phyloP scores from a whole-genome alignment of 2,113 vertebrate species.

The Aix galericulata region DNA sequence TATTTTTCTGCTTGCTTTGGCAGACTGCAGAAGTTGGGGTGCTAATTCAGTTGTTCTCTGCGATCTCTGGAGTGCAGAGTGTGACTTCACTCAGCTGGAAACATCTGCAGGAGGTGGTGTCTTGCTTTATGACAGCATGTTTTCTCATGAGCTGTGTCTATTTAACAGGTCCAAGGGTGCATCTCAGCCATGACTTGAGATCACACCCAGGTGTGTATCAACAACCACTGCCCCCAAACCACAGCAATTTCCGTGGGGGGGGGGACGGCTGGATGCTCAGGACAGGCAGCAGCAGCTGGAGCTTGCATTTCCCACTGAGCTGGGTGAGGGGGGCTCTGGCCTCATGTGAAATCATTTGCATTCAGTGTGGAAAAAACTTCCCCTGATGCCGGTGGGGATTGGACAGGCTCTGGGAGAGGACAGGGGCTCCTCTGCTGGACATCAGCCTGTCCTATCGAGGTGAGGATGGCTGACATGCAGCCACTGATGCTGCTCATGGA shows the following conservation, averaged over 20 bases:
- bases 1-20: background rate
- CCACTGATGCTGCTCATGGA: background rate
- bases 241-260: rapidly evolving
- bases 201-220: background rate
- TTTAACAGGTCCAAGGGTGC: background rate
- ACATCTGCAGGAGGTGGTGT: background rate
- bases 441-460: background rate
- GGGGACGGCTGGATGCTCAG: background rate
- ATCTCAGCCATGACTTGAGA: background rate
- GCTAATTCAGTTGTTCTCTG: background rate
- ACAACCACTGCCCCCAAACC: background rate
- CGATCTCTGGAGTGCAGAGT: too few species aligned
- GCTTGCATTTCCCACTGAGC: background rate
- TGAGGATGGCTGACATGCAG: background rate
- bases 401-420: background rate
- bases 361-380: background rate
- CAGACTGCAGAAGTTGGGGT: background rate
- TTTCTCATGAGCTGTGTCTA: background rate
- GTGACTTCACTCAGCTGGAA: too few species aligned
- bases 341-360: rapidly evolving
- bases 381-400: background rate
- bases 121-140: background rate
- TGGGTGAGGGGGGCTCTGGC: rapidly evolving
- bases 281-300: background rate
- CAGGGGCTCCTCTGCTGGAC: rapidly evolving